Evolutionary conservation across 2,888 invertebrate species (phyloP), one percentile per base, ranked within the genome.

Genomic region (Agrotis ipsilon): DNA sequence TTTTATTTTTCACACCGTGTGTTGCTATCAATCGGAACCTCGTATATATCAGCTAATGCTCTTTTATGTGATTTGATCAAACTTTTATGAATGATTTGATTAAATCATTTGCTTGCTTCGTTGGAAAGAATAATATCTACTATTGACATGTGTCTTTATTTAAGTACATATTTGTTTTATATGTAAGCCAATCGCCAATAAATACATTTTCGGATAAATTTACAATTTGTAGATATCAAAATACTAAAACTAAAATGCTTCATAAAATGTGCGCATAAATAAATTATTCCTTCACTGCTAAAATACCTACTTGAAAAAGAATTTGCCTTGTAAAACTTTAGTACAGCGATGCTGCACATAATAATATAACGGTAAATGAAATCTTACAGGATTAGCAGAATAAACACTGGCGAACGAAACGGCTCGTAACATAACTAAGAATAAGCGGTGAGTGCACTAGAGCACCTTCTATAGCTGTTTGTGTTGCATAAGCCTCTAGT

Each of bases 1-100:
- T 93, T 94, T 93, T 93, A 91, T 92, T 92, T 92, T 89, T 88
- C 87, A 88, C 88, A 90, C 89, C 90, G 89, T 90, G 89, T 91
- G 89, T 88, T 90, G 89, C 90, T 88, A 88, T 92, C 91, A 91
- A 92, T 92, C 89, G 88, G 87, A 86, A 78, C 77, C 83, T 78
- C 78, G 75, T 79, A 86, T 88, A 69, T 70, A 83, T 70, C 68
- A 60, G 48, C 57, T 32, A 71, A 59, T 58, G 32, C 51, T 61
- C 1, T 68, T 61, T 19, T 49, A 32, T 19, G 52, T 65, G 57
- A 68, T 62, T 51, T 32, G 57, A 58, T 6, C 7, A 48, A 59
- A 55, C 55, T n/a, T n/a, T n/a, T n/a, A n/a, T n/a, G n/a, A n/a
- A n/a, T n/a, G n/a, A 60, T 49, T 59, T 32, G n/a, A 16, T 13